Evolutionary conservation across 2,797 vertebrate genomes (phyloP).

Genomic region (Enteromius paludinosus): DNA sequence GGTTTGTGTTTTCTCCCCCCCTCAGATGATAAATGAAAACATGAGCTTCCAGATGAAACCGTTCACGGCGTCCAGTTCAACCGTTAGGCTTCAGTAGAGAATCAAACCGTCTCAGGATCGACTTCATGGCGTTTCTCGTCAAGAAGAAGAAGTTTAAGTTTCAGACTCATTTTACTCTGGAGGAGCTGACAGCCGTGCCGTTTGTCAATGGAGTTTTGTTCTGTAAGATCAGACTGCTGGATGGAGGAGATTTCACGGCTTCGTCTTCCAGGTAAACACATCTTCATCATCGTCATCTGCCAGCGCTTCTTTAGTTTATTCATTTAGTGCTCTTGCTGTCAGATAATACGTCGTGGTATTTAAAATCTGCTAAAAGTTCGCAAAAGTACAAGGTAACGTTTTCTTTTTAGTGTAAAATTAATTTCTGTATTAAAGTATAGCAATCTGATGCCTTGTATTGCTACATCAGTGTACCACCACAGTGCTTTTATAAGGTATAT

Average conservation of each 20-base stretch:
- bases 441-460: neutral
- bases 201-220: conserved; percentile 97
- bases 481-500: neutral
- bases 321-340: neutral
- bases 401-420: neutral
- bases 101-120: neutral
- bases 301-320: neutral
- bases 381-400: neutral
- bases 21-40: conserved; percentile 11
- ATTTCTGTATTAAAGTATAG: neutral
- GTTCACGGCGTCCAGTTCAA: neutral
- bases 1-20: neutral
- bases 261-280: conserved; percentile 86
- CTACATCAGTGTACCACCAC: neutral
- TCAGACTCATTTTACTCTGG: conserved; percentile 92
- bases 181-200: conserved; percentile 93
- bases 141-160: conserved; percentile 99
- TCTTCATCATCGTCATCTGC: neutral
- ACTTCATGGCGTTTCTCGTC: conserved; percentile 90
- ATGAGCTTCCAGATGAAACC: conserved; percentile 39
- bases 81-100: neutral
- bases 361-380: neutral
- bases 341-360: too few relatives aligned
- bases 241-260: conserved; percentile 90
- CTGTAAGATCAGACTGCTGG: conserved; percentile 93